Conservation (phyloP, 2,888 invertebrate species). For the Netelia inedita region DNA sequence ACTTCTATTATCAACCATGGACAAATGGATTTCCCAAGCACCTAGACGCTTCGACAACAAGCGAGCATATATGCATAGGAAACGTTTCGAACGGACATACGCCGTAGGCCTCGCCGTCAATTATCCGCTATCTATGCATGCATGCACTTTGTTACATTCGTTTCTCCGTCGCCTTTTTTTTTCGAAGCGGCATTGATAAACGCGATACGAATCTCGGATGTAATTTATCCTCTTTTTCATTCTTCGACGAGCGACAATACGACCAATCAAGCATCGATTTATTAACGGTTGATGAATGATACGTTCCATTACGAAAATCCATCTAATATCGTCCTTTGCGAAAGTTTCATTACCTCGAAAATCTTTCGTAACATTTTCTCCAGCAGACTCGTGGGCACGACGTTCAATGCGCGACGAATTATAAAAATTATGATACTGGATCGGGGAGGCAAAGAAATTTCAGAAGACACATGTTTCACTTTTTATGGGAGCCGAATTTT, state of each 20-base stretch:
- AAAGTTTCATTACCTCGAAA: neutral
- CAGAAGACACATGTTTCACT: slow-evolving; percentile 57
- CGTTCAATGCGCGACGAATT: too few species aligned
- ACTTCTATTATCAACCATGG: slow-evolving; percentile 69
- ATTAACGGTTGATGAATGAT: slow-evolving; percentile 37
- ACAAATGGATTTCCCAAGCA: slow-evolving; percentile 74
- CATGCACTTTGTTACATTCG: slow-evolving; percentile 57
- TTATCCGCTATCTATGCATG: slow-evolving; percentile 58
- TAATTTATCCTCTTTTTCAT: slow-evolving; percentile 16
- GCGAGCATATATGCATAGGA: slow-evolving; percentile 68
- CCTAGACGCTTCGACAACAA: slow-evolving; percentile 51
- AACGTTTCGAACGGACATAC: slow-evolving; percentile 46
- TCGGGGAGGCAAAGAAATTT: slow-evolving; percentile 58
- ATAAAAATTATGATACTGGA: slow-evolving; percentile 33
- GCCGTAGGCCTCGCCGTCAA: slow-evolving; percentile 54
- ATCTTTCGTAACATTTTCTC: too few species aligned
- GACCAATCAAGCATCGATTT: slow-evolving; percentile 25
- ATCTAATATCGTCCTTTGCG: slow-evolving; percentile 2
- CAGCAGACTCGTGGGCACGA: too few species aligned
- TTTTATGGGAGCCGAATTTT: slow-evolving; percentile 50
- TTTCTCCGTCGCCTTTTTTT: slow-evolving; percentile 46
- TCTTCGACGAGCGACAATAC: slow-evolving; percentile 26
- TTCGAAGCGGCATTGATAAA: slow-evolving; percentile 56
- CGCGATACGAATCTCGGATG: slow-evolving; percentile 11
- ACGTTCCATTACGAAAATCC: neutral